Evolutionary conservation across 1,140 invertebrate genomes (phyloP), one percentile per base, ranked within the genome.

Genomic region (Globodera rostochiensis): DNA sequence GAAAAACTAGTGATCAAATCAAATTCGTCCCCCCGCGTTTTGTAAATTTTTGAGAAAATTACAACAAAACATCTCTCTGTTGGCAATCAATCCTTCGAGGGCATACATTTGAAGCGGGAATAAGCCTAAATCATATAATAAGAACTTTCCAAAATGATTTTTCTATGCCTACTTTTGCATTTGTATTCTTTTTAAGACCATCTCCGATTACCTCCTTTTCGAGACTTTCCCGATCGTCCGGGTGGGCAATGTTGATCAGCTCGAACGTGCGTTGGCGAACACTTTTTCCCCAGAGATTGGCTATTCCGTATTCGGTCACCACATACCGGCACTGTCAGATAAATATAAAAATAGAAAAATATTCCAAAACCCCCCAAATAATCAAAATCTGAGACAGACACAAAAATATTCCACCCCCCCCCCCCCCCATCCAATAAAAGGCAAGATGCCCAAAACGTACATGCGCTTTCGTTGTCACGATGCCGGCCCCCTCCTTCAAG

Each of bases 291-390:
- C 96, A 97, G 8, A 98, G 90, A 80, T 93, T 92, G 0, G 95
- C 95, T 83, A 97, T 95, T 49, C 96, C 96, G 86, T 95, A 92
- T 89, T 97, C 96, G 0, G 96, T 98, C 0, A 97, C 95, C 7
- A 97, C 92, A 88, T 97, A 97, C 88, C 80, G 83, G 69, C 53
- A 64, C 53, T 78, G 66, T 6, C 45, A 46, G 49, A 36, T 36
- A 36, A 36, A 36, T 1, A 36, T 36, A 3, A 36, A 36, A 36
- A 36, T 36, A 67, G 70, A n/a, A 66, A 21, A 36, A 77, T 6
- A 21, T 57, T 46, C 19, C 21, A 36, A 21, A 53, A 60, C 19
- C 45, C 15, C 19, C 19, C 19, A 57, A n/a, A n/a, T n/a, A n/a
- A n/a, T n/a, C n/a, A n/a, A n/a, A n/a, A n/a, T n/a, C n/a, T n/a